These are phyloP conservation scores for Hesperophylax magnus DNA, from an alignment of 1,140 invertebrate genomes.

Conservation along the genomic window DNA sequence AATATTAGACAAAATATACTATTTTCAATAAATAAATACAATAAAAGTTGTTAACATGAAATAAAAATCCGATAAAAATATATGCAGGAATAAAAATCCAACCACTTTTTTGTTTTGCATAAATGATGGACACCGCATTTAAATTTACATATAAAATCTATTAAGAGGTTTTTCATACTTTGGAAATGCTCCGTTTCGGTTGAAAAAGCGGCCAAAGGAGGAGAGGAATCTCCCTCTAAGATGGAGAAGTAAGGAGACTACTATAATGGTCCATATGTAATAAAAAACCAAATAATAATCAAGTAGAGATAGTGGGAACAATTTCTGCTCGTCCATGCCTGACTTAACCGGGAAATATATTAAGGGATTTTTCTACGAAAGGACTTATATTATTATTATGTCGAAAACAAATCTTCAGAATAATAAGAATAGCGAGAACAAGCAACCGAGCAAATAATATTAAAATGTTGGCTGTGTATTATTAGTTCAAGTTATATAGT, in stretches of 20 bases:
- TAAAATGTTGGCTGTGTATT: background rate
- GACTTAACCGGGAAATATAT: background rate
- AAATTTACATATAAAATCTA: background rate
- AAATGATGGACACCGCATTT: background rate
- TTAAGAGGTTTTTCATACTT: background rate
- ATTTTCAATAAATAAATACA: too few species aligned
- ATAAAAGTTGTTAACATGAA: too few species aligned
- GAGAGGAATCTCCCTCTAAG: background rate
- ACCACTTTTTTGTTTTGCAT: too few species aligned
- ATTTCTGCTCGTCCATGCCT: background rate
- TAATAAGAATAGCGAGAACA: too few species aligned
- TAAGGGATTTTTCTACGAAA: background rate
- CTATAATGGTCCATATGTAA: conserved; percentile 9
- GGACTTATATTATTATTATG: too few species aligned
- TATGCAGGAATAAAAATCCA: too few species aligned
- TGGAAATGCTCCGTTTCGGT: background rate
- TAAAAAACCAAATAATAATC: conserved; percentile 14
- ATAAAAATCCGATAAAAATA: too few species aligned
- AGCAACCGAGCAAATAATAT: background rate
- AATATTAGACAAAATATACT: too few species aligned
- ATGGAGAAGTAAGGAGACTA: background rate
- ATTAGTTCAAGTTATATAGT: too few species aligned
- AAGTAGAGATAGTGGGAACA: background rate
- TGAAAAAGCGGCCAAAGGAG: too few species aligned
- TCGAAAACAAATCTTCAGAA: too few species aligned